A percentile compares a stretch with the other conserved stretches of the same genome.
Conservation (phyloP, 2,113 vertebrate species). For the Thalassoma bifasciatum region DNA sequence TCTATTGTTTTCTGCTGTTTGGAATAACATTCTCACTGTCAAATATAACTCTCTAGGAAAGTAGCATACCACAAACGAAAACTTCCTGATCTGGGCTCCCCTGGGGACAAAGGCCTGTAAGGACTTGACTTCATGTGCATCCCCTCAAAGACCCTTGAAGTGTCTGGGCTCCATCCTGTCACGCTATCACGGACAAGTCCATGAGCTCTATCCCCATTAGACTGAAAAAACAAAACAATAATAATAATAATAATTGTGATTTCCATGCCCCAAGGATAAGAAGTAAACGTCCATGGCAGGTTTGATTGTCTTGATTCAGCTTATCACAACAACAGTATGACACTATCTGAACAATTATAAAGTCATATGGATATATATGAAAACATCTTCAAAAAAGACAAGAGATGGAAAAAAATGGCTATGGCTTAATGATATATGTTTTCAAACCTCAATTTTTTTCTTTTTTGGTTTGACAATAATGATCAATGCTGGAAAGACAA, state of each 20-base stretch:
- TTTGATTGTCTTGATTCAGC: constrained; percentile 12
- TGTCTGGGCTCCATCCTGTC: constrained; percentile 50
- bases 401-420: too few species aligned
- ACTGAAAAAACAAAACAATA: too few species aligned
- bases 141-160: constrained; percentile 47
- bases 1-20: constrained; percentile 15
- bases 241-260: constrained; percentile 17
- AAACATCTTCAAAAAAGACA: background rate
- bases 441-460: too few species aligned
- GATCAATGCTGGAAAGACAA: too few species aligned
- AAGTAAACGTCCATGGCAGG: constrained; percentile 31
- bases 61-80: constrained; percentile 7
- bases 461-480: too few species aligned
- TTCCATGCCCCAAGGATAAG: constrained; percentile 14
- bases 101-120: constrained; percentile 52
- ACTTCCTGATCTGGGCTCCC: constrained; percentile 31
- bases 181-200: constrained; percentile 39
- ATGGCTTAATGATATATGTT: too few species aligned
- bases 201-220: constrained; percentile 12
- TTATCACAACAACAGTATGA: background rate
- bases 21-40: constrained; percentile 22
- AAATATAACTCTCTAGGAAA: constrained; percentile 36
- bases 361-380: background rate
- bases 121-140: constrained; percentile 48
- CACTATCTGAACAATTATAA: background rate